Conservation (phyloP, 2,113 vertebrate species). For the Ahaetulla prasina region DNA sequence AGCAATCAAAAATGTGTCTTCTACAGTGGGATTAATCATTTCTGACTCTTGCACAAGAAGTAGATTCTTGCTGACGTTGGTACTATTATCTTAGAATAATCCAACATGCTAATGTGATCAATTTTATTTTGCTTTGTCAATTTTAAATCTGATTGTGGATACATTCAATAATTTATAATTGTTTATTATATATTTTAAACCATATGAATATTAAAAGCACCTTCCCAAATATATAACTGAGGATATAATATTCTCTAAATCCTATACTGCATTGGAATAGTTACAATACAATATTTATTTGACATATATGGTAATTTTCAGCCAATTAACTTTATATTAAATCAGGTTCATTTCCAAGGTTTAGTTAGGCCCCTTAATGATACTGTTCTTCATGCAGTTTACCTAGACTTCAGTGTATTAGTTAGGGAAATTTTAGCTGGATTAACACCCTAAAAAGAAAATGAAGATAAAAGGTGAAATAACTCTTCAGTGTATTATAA, state of each 20-base stretch:
- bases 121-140: background rate
- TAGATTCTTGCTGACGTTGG: background rate
- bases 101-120: background rate
- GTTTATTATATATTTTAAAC: background rate
- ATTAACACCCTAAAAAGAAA: constrained; percentile 44
- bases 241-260: background rate
- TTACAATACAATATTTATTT: background rate
- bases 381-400: background rate
- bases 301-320: background rate
- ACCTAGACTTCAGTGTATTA: background rate
- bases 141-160: background rate
- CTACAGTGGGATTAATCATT: background rate
- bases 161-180: background rate
- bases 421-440: background rate
- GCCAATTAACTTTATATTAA: background rate
- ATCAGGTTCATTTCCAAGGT: background rate
- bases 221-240: background rate
- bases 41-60: background rate
- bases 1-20: background rate
- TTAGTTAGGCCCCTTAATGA: background rate
- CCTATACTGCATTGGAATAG: background rate
- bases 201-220: background rate
- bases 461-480: constrained; percentile 28
- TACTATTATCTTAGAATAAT: background rate
- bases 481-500: constrained; percentile 43